phyloP scores from a whole-genome alignment of 2,113 vertebrate species.

The Etia nguti region DNA sequence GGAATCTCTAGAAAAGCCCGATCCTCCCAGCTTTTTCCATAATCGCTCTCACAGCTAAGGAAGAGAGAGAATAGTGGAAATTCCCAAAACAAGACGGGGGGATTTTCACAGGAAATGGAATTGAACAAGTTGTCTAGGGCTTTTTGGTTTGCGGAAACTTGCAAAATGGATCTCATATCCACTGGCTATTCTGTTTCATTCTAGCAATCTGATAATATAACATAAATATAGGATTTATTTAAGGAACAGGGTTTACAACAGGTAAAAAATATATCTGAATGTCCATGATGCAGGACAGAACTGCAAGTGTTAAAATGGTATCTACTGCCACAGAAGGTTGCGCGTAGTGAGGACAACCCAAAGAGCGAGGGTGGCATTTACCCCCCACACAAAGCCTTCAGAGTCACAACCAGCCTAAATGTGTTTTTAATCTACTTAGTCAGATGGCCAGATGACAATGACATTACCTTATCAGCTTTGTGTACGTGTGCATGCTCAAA shows the following conservation, averaged over 20 bases:
- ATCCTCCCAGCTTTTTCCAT: not conserved
- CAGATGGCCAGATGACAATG: conserved; percentile 32
- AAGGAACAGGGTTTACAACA: not conserved
- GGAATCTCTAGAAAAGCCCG: not conserved
- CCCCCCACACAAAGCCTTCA: not conserved
- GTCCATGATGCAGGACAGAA: not conserved
- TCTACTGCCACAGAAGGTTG: not conserved
- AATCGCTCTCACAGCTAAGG: not conserved
- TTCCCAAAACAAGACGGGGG: conserved; percentile 24
- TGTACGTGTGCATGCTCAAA: not conserved
- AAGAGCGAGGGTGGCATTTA: not conserved
- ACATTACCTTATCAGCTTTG: conserved; percentile 32
- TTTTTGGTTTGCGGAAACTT: conserved; percentile 4
- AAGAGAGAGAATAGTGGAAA: conserved; percentile 14
- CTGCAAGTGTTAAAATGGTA: not conserved
- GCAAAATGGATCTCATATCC: conserved; percentile 1
- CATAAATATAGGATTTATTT: not conserved
- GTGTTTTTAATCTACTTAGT: conserved; percentile 51
- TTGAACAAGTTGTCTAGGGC: conserved; percentile 27
- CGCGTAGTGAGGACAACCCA: not conserved
- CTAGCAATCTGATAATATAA: not conserved
- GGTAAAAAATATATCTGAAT: not conserved
- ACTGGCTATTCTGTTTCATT: not conserved
- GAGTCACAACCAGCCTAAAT: not conserved
- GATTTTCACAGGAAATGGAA: conserved; percentile 54